These are phyloP conservation scores for Varecia variegata DNA, from an alignment of 2,797 vertebrate genomes.

Conservation along the genomic window DNA sequence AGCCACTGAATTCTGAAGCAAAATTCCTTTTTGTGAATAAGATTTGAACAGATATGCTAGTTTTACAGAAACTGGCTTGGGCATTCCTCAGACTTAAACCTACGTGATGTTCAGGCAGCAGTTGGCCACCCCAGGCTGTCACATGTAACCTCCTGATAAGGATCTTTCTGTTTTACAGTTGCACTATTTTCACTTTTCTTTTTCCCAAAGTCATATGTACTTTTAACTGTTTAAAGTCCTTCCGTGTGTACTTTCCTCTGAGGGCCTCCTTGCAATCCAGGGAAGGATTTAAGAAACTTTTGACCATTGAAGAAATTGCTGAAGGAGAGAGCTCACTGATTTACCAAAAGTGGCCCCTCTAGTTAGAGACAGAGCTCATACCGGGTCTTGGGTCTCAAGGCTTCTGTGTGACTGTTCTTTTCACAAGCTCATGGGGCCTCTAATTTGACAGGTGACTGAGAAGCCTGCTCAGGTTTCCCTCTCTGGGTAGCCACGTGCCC, in stretches of 20 bases:
- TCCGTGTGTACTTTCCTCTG: background rate
- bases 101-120: fast-evolving
- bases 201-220: background rate
- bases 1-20: background rate
- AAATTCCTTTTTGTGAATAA: background rate
- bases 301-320: background rate
- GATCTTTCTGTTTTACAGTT: background rate
- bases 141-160: background rate
- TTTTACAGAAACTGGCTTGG: background rate
- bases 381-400: background rate
- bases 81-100: background rate
- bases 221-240: background rate
- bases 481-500: background rate
- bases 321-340: background rate
- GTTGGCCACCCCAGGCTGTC: fast-evolving
- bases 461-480: background rate
- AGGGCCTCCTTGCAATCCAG: background rate
- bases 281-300: background rate
- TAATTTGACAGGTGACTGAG: background rate
- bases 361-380: background rate
- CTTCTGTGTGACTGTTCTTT: background rate
- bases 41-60: background rate
- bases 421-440: background rate
- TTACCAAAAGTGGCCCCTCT: background rate
- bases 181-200: background rate